phyloP scores from a whole-genome alignment of 2,113 vertebrate genomes.

The Indicator maculatus region DNA sequence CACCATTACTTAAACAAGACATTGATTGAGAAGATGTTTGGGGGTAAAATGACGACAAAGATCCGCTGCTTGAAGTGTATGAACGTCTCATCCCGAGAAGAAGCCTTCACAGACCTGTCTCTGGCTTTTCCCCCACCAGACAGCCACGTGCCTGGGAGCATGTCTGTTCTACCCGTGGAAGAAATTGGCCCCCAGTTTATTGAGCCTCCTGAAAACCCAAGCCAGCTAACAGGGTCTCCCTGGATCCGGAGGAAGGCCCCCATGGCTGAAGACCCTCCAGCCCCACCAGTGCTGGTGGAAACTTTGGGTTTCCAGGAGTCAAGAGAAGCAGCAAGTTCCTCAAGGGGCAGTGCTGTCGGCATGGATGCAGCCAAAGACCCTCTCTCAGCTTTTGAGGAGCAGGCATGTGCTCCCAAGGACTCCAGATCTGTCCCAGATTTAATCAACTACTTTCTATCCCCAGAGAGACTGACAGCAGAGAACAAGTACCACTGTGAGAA shows the following conservation, averaged over 20 bases:
- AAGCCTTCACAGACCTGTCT: constrained; percentile 84
- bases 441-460: constrained; percentile 84
- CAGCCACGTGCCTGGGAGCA: not conserved
- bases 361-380: not conserved
- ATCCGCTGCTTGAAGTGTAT: constrained; percentile 82
- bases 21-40: constrained; percentile 84
- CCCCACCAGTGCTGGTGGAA: not conserved
- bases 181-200: constrained; percentile 14
- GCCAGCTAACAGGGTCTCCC: constrained; percentile 14
- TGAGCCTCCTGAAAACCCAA: not conserved
- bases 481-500: constrained; percentile 84
- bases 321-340: not conserved
- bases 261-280: not conserved
- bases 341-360: not conserved
- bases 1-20: constrained; percentile 64
- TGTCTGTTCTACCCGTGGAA: constrained; percentile 44
- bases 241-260: constrained; percentile 50
- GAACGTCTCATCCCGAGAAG: constrained; percentile 81
- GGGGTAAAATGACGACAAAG: constrained; percentile 83
- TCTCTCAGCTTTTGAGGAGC: not conserved
- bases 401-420: not conserved
- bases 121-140: constrained; percentile 79
- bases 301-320: constrained; percentile 9
- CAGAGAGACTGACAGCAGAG: constrained; percentile 80
- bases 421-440: constrained; percentile 80